Evolutionary conservation across 2,797 vertebrate species (phyloP).

Genomic region (Gastrophryne carolinensis): DNA sequence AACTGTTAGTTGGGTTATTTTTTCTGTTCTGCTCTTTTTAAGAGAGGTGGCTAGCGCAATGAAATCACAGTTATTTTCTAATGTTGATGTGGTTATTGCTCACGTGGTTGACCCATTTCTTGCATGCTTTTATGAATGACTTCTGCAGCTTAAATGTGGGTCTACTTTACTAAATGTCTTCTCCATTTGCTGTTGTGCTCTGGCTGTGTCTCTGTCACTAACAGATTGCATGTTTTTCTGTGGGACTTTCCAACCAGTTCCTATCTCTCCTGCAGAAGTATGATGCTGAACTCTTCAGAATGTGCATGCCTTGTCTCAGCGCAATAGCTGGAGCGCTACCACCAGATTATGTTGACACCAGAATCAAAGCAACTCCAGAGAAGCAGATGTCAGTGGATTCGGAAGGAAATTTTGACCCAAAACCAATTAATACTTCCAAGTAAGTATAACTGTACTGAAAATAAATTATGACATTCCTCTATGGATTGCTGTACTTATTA

Average conservation of each 20-base stretch:
- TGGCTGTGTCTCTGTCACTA: constrained; percentile 58
- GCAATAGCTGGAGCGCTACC: constrained; percentile 93
- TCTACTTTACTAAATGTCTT: constrained; percentile 47
- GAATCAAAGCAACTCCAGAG: constrained; percentile 81
- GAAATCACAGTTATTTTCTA: too few relatives aligned
- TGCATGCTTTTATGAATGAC: too few relatives aligned
- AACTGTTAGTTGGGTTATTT: too few relatives aligned
- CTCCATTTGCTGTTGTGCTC: constrained; percentile 41
- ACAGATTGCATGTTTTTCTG: constrained; percentile 64
- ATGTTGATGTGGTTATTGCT: too few relatives aligned
- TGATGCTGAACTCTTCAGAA: constrained; percentile 93
- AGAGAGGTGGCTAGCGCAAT: too few relatives aligned
- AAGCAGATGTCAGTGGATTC: constrained; percentile 87
- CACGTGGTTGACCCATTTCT: too few relatives aligned
- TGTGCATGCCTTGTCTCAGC: constrained; percentile 97
- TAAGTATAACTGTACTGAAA: constrained; percentile 66
- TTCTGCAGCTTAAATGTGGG: too few relatives aligned
- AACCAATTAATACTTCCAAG: constrained; percentile 90
- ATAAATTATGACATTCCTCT: too few relatives aligned
- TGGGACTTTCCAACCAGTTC: constrained; percentile 69
- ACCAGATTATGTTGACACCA: constrained; percentile 91
- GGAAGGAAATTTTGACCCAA: constrained; percentile 97
- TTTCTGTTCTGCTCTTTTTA: too few relatives aligned
- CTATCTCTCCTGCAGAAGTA: constrained; percentile 84
- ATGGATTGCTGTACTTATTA: too few relatives aligned